Evolutionary conservation across 2,888 invertebrate genomes (phyloP).

Genomic region (Ochlodes sylvanus): DNA sequence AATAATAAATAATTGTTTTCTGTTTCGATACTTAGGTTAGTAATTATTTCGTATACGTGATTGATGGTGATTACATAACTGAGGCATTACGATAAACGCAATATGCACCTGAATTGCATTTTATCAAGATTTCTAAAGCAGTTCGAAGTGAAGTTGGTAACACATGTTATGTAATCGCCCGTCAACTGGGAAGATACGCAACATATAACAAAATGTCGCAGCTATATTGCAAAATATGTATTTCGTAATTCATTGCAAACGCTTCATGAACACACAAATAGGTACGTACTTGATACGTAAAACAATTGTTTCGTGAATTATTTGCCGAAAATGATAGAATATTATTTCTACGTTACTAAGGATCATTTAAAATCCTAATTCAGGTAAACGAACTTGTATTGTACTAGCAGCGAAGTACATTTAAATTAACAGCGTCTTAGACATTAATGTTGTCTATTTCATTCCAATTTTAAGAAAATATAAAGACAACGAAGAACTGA

Average conservation of each 20-base stretch:
- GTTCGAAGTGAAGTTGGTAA: slow-evolving; percentile 39
- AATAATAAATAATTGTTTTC: slow-evolving; percentile 10
- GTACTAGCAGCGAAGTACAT: too few relatives aligned
- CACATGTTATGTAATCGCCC: slow-evolving; percentile 40
- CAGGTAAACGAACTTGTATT: too few relatives aligned
- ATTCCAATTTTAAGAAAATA: too few relatives aligned
- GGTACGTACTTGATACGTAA: background rate
- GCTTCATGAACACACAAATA: slow-evolving; percentile 33
- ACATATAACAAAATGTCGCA: slow-evolving; percentile 46
- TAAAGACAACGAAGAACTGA: too few relatives aligned
- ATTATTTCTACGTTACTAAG: too few relatives aligned
- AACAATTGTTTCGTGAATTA: background rate
- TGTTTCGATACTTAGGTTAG: slow-evolving; percentile 4
- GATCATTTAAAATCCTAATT: too few relatives aligned
- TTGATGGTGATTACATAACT: slow-evolving; percentile 21
- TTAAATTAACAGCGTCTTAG: too few relatives aligned
- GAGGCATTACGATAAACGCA: slow-evolving; percentile 10
- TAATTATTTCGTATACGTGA: slow-evolving; percentile 20
- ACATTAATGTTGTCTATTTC: too few relatives aligned
- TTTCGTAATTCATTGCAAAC: slow-evolving; percentile 39
- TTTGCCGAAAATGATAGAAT: background rate
- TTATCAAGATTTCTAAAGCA: slow-evolving; percentile 38
- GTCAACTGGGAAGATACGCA: slow-evolving; percentile 44
- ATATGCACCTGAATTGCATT: slow-evolving; percentile 31
- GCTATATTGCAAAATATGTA: slow-evolving; percentile 45